These are phyloP conservation scores for Neoaliturus tenellus DNA, from an alignment of 2,888 invertebrate genomes.

Conservation along the genomic window DNA sequence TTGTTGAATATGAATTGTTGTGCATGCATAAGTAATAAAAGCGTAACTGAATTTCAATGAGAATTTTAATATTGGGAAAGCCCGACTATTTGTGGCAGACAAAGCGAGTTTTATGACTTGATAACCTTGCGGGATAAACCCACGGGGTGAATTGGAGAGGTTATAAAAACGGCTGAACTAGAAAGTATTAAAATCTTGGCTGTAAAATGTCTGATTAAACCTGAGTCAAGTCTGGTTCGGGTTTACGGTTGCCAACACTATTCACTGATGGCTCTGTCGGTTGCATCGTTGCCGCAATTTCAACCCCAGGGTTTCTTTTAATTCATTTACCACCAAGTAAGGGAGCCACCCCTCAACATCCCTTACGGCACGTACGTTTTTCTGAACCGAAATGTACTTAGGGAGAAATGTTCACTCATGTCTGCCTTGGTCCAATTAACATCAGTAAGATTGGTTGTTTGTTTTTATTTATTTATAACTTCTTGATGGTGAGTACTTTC, in stretches of 20 bases:
- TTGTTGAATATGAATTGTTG: no score
- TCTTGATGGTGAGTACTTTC: no score
- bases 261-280: conserved; percentile 9
- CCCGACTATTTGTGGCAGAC: background rate
- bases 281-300: background rate
- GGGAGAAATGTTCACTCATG: background rate
- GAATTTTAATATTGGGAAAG: no score
- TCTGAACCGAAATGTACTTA: background rate
- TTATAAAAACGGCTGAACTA: background rate
- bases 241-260: background rate
- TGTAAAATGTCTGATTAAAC: background rate
- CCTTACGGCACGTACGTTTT: background rate
- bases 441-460: background rate
- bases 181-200: background rate
- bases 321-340: conserved; percentile 28
- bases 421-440: background rate
- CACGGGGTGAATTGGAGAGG: background rate
- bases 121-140: background rate
- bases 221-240: background rate
- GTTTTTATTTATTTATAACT: no score
- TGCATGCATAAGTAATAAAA: no score
- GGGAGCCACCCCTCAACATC: background rate
- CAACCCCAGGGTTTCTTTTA: conserved; percentile 17
- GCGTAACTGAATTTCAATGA: background rate
- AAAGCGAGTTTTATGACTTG: background rate